phyloP scores from a whole-genome alignment of 1,140 invertebrate species.

The Stegodyphus mimosarum region DNA sequence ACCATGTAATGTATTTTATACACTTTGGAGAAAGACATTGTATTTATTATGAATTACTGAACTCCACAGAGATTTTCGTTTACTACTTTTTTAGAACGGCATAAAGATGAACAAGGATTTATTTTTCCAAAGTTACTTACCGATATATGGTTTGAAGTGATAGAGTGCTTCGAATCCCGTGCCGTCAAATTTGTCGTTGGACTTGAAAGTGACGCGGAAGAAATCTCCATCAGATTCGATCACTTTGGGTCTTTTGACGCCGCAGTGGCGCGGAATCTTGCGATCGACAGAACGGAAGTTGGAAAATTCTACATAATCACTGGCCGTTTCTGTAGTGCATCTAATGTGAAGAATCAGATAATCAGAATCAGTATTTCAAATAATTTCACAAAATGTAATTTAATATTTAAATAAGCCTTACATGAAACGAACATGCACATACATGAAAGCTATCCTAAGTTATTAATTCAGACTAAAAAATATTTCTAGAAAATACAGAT shows the following conservation, averaged over 20 bases:
- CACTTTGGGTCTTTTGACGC: slow-evolving; percentile 69
- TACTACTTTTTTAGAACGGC: too few relatives aligned
- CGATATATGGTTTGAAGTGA: slow-evolving; percentile 73
- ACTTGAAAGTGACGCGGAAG: slow-evolving; percentile 94
- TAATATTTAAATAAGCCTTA: too few relatives aligned
- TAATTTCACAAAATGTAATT: too few relatives aligned
- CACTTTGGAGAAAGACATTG: too few relatives aligned
- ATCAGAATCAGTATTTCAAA: background rate
- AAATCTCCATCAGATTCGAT: slow-evolving; percentile 90
- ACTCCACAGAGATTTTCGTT: too few relatives aligned
- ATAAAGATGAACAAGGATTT: too few relatives aligned
- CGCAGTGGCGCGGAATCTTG: slow-evolving; percentile 88
- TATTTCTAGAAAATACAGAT: too few relatives aligned
- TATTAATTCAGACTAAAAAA: too few relatives aligned
- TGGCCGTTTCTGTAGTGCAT: slow-evolving; percentile 85
- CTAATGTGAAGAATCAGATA: slow-evolving; percentile 69
- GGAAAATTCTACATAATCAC: slow-evolving; percentile 94
- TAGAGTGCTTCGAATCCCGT: slow-evolving; percentile 93
- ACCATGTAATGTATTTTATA: too few relatives aligned
- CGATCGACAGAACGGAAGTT: slow-evolving; percentile 89
- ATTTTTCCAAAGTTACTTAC: background rate
- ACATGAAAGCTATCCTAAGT: too few relatives aligned
- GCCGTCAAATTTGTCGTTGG: slow-evolving; percentile 91
- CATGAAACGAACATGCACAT: too few relatives aligned
- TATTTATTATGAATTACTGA: too few relatives aligned